Percentiles rank a stretch among this genome's conserved stretches.
phyloP scores from a whole-genome alignment of 2,888 invertebrate genomes.

The Patella caerulea region DNA sequence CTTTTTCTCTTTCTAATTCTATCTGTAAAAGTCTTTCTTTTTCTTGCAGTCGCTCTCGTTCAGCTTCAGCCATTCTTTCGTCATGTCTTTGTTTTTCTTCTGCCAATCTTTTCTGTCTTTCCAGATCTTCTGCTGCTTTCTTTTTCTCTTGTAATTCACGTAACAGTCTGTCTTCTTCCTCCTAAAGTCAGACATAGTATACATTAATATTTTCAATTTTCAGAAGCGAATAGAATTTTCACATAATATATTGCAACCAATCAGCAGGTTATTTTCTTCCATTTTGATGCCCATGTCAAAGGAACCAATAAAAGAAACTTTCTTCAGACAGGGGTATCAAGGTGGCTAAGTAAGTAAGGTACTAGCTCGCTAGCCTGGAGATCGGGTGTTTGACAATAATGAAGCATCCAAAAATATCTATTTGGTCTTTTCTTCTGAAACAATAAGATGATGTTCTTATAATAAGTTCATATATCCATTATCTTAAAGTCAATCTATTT shows the following conservation, averaged over 20 bases:
- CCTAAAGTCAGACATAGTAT: constrained; percentile 34
- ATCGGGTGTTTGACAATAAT: too few relatives aligned
- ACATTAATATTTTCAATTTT: neutral
- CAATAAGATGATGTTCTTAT: too few relatives aligned
- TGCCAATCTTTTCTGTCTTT: constrained; percentile 45
- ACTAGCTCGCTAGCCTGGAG: too few relatives aligned
- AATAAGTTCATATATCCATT: too few relatives aligned
- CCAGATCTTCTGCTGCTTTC: constrained; percentile 51
- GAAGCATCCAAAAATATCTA: too few relatives aligned
- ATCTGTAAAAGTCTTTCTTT: constrained; percentile 37
- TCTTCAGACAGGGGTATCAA: too few relatives aligned
- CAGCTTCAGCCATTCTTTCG: constrained; percentile 42
- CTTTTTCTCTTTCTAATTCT: constrained; percentile 46
- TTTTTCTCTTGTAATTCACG: constrained; percentile 48
- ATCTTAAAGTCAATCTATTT: too few relatives aligned
- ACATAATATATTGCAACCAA: neutral
- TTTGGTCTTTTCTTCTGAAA: too few relatives aligned
- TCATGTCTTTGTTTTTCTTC: constrained; percentile 47
- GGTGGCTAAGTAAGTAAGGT: too few relatives aligned
- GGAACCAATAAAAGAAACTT: too few relatives aligned
- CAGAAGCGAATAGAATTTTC: neutral
- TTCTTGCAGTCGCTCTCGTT: constrained; percentile 46
- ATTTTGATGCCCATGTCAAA: too few relatives aligned
- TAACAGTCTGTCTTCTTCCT: constrained; percentile 46
- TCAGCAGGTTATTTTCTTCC: too few relatives aligned